Evolutionary conservation across 2,888 invertebrate genomes (phyloP), one percentile per base, ranked within the genome.

Genomic region (Zaprionus obscuricornis): DNA sequence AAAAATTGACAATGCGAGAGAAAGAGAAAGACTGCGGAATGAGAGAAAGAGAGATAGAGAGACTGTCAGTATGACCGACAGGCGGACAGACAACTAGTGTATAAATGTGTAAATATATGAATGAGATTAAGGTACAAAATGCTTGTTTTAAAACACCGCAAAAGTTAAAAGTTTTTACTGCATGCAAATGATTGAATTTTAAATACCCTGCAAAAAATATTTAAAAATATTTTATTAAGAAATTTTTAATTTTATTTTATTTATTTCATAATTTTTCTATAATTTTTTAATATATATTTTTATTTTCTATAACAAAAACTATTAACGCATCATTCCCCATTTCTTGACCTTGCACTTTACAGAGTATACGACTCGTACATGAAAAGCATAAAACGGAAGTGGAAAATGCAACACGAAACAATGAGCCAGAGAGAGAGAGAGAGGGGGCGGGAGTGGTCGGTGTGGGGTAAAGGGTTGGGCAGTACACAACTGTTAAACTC

Each of bases 401-500:
- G 49, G 45, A 29, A 65, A 72, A 50, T 78, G 65, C 59, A 66
- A 22, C 49, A 37, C 16, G 20, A 29, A 18, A 11, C 5, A 13
- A 10, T 20, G 4, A 37, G 20, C 18, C 4, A 22, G n/a, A 24
- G 10, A 7, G 37, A 34, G 2, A 4, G 26, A 36, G 26, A 14
- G 7, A 42, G 26, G 11, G 20, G 42, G 14, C 11, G n/a, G 11
- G 16, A 43, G n/a, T n/a, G n/a, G n/a, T n/a, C n/a, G n/a, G n/a
- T n/a, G n/a, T n/a, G n/a, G n/a, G n/a, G n/a, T n/a, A n/a, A n/a
- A n/a, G n/a, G n/a, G n/a, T n/a, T n/a, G 17, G 18, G n/a, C 34
- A 71, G n/a, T n/a, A n/a, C n/a, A 60, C 85, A 85, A 83, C 75
- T 86, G 86, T 68, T 62, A 68, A 60, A 74, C 82, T 87, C 86